phyloP scores from a whole-genome alignment of 2,113 vertebrate genomes.

The Melozone crissalis region DNA sequence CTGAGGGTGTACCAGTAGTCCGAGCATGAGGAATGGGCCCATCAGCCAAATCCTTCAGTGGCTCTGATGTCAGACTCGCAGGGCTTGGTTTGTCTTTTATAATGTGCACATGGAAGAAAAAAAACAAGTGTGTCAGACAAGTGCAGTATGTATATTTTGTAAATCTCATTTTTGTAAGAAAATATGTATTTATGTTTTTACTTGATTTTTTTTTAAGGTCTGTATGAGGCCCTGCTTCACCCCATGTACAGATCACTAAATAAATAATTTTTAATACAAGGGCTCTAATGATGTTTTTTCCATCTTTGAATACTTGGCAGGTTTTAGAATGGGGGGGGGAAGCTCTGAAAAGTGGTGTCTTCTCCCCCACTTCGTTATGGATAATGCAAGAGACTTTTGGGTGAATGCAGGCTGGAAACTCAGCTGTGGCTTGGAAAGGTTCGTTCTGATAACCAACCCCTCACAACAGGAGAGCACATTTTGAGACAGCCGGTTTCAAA shows the following conservation, averaged over 20 bases:
- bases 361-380: neutral
- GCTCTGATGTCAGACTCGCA: conserved; percentile 31
- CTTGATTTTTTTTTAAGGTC: conserved; percentile 79
- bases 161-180: conserved; percentile 86
- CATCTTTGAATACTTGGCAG: neutral
- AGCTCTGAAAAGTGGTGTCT: neutral
- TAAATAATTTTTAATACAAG: conserved; percentile 83
- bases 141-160: conserved; percentile 87
- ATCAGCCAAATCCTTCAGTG: conserved; percentile 37
- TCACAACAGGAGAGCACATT: neutral
- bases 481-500: neutral
- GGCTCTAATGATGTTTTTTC: neutral
- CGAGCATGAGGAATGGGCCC: conserved; percentile 23
- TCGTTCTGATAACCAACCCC: neutral
- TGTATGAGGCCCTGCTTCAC: conserved; percentile 80
- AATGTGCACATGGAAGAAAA: conserved; percentile 67
- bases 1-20: neutral
- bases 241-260: conserved; percentile 88
- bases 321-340: neutral
- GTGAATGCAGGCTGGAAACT: neutral
- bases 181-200: conserved; percentile 92
- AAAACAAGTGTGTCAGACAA: conserved; percentile 65
- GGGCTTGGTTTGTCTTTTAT: conserved; percentile 62
- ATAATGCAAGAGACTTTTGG: neutral
- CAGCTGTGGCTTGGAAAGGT: neutral